Evolutionary conservation across 2,888 invertebrate genomes (phyloP), one percentile per base, ranked within the genome.

Genomic region (Drosophila sordidula): DNA sequence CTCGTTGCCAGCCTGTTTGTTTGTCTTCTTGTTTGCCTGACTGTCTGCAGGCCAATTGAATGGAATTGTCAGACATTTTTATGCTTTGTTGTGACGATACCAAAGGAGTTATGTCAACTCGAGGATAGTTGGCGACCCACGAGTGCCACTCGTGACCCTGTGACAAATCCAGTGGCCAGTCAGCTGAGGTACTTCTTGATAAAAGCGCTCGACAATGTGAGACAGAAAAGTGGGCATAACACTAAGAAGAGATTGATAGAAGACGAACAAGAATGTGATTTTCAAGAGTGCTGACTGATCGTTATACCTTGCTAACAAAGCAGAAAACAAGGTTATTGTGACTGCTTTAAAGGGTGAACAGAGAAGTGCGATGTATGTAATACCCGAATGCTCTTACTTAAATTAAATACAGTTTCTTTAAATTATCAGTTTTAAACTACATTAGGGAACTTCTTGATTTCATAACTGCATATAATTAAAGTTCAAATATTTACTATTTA

Each of bases 31-130:
- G 51, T 65, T 55, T 58, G 65, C 42, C 46, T 14, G 38, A 11
- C 47, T 51, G 50, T 70, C 78, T 62, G 54, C 49, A 29, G 55
- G 42, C 59, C 67, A 86, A 83, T 79, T 76, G 69, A 79, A 77
- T 73, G 56, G 56, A 56, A 65, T 70, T 54, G 73, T 44, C 56
- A 56, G 61, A 65, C 44, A 59, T 49, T 61, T 67, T 81, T 55
- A 64, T 59, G 42, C 52, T 49, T 50, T 62, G 36, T 39, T 50
- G 42, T 52, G 47, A 55, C 29, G 47, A 16, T 38, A 29, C 46
- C 36, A 67, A 67, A 57, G 68, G 42, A 68, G 58, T 68, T 32
- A 26, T 57, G 52, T 67, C 56, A 45, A 29, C 57, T 56, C 6
- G 32, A 50, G 44, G 14, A 12, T 14, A 41, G 34, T n/a, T 46